Percentiles rank a stretch among this genome's conserved stretches.
phyloP scores from a whole-genome alignment of 2,888 invertebrate species.

The Baronia brevicornis region DNA sequence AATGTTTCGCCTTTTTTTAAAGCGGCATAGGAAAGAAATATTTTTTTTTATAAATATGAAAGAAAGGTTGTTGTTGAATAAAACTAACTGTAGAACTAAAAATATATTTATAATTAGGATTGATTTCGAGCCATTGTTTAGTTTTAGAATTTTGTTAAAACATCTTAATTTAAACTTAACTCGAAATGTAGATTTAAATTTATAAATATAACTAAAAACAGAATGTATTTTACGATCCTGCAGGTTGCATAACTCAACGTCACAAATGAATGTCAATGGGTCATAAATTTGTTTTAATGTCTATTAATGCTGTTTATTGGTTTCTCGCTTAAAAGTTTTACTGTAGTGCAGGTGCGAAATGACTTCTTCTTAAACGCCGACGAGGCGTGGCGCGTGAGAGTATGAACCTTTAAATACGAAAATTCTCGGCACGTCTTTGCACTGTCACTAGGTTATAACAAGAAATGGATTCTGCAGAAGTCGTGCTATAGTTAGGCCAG shows the following conservation, averaged over 20 bases:
- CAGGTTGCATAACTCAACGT: conserved; percentile 10
- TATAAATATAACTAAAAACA: neutral
- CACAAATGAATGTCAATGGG: conserved; percentile 13
- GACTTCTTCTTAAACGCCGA: conserved; percentile 8
- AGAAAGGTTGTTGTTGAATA: too few species aligned
- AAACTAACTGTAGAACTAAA: too few species aligned
- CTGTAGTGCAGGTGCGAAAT: conserved; percentile 12
- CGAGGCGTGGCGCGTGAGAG: conserved; percentile 3
- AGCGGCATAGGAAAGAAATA: too few species aligned
- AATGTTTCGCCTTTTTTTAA: too few species aligned
- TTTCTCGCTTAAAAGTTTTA: conserved; percentile 11
- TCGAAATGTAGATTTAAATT: conserved; percentile 1
- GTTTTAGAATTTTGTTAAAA: neutral
- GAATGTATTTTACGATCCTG: conserved; percentile 6
- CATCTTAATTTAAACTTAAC: neutral
- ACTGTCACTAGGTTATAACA: conserved; percentile 12
- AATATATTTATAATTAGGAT: too few species aligned
- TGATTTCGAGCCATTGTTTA: neutral
- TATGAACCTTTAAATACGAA: conserved; percentile 1
- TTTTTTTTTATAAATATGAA: too few species aligned
- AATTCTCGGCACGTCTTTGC: conserved; percentile 9
- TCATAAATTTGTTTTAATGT: conserved; percentile 14
- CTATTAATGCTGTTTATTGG: conserved; percentile 14
- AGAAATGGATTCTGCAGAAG: conserved; percentile 9
- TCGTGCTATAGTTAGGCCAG: conserved; percentile 6